A percentile compares a stretch with the other conserved stretches of the same genome.
These are phyloP conservation scores for Onthophagus sagittarius DNA, from an alignment of 2,888 invertebrate genomes.

Conservation along the genomic window DNA sequence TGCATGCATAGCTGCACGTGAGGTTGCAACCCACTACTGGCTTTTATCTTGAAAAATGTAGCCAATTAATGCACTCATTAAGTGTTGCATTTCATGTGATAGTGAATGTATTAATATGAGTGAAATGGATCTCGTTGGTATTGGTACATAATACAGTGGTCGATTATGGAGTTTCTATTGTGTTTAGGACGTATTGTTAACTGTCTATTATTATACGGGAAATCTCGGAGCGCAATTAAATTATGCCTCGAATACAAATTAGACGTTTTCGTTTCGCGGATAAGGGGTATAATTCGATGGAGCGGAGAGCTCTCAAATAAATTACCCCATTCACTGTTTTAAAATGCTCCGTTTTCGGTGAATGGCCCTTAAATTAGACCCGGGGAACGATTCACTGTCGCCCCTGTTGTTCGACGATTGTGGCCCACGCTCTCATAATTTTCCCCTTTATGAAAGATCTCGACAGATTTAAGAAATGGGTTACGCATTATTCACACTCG, in stretches of 20 bases:
- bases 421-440: neutral
- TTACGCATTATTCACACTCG: neutral
- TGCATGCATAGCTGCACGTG: no score
- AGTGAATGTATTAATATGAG: neutral
- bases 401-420: slow-evolving; percentile 8
- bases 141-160: neutral
- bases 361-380: slow-evolving; percentile 9
- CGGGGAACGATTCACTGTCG: slow-evolving; percentile 1
- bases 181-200: neutral
- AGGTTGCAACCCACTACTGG: no score
- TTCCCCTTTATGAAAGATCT: neutral
- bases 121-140: neutral
- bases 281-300: slow-evolving; percentile 3
- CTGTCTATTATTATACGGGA: slow-evolving; percentile 2
- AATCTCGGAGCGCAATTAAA: slow-evolving; percentile 8
- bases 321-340: slow-evolving; percentile 10
- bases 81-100: no score
- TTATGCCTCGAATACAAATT: slow-evolving; percentile 6
- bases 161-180: slow-evolving; percentile 4
- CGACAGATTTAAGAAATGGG: neutral
- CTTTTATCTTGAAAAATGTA: no score
- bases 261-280: neutral
- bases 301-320: slow-evolving; percentile 1
- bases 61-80: no score
- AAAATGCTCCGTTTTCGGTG: slow-evolving; percentile 3